Percentiles rank a stretch among this genome's conserved stretches.
Conservation (phyloP, 2,888 invertebrate genomes). For the Limnephilus rhombicus region DNA sequence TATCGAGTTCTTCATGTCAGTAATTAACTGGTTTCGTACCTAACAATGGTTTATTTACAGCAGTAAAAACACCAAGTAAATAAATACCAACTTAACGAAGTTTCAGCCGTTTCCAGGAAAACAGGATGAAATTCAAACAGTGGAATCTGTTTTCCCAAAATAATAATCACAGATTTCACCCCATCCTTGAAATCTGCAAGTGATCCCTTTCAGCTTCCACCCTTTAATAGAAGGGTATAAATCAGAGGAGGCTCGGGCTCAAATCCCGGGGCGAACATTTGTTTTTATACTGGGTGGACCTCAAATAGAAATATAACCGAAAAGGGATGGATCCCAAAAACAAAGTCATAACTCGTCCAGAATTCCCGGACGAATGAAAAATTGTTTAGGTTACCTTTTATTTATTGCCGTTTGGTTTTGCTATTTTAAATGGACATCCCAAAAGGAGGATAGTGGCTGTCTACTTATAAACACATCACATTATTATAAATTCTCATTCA, state of each 20-base stretch:
- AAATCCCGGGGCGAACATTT: constrained; percentile 44
- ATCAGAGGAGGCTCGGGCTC: constrained; percentile 21
- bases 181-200: background rate
- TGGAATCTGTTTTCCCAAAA: background rate
- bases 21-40: no score
- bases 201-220: constrained; percentile 22
- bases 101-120: background rate
- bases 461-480: background rate
- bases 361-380: background rate
- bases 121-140: background rate
- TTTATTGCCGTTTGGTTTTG: background rate
- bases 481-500: background rate
- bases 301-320: constrained; percentile 1
- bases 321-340: constrained; percentile 1
- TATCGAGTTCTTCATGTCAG: no score
- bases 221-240: constrained; percentile 31
- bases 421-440: background rate
- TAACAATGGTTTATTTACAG: no score
- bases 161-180: background rate
- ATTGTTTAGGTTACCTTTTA: background rate
- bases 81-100: background rate
- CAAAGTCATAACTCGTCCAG: background rate
- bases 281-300: constrained; percentile 32
- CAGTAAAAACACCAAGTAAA: no score
- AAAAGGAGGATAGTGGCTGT: background rate